Evolutionary conservation across 2,113 vertebrate species (phyloP).

Genomic region (human): DNA sequence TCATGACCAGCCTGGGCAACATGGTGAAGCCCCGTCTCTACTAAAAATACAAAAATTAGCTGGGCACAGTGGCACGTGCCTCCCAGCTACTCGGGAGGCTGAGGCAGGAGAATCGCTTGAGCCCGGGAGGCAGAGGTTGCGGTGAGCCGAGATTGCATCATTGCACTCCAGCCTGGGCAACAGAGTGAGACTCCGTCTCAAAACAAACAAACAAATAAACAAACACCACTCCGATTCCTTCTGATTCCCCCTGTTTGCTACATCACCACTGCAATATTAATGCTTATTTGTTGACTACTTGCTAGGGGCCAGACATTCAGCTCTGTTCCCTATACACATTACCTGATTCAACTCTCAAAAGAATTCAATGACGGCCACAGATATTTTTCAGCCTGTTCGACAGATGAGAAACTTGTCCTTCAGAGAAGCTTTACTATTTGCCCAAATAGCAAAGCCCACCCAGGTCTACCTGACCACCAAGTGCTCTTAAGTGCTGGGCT

Average conservation of each 20-base stretch:
- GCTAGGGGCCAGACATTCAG: neutral
- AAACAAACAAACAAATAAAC: no score
- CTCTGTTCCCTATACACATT: neutral
- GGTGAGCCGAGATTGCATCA: no score
- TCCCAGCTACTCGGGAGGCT: no score
- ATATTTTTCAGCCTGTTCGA: neutral
- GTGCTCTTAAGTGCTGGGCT: neutral
- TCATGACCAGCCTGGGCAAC: no score
- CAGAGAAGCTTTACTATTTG: neutral
- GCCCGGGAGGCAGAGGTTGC: no score
- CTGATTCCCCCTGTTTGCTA: accelerated
- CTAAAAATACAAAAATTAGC: no score
- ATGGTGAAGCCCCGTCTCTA: no score
- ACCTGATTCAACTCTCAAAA: neutral
- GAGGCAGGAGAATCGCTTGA: no score
- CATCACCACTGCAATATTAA: accelerated
- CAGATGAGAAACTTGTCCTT: neutral
- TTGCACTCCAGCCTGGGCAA: no score
- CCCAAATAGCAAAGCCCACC: neutral
- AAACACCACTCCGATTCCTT: neutral
- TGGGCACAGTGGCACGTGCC: no score
- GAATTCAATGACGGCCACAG: accelerated
- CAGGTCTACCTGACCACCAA: neutral
- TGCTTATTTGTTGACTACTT: no score
- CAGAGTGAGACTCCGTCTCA: no score